Base-by-base conservation (phyloP, 2,888 invertebrate species). In the Aphrophora alni region DNA sequence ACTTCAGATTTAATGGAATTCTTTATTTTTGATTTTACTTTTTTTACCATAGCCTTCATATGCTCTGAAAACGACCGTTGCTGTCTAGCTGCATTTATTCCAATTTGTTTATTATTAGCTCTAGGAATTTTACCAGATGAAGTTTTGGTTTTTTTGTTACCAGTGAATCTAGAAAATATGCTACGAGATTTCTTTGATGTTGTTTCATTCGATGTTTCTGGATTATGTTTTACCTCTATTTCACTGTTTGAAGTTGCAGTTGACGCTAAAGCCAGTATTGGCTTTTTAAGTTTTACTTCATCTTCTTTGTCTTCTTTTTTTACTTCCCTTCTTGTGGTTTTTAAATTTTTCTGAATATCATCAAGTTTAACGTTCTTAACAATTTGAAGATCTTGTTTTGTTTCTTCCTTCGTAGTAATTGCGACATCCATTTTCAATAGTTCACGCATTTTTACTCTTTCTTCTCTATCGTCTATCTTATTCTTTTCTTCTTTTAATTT, bases 101-200 rank as follows among this genome's bases (percentile, higher is more conserved):
- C 82, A 51, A 77, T 72, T 88, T 88, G 38, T 85, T 72, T 83
- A 88, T 59, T 59, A 59, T 89, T 82, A 88, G 74, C 71, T 17
- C 75, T 74, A 24, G 75, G 71, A 38, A 75, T 76, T 75, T 81
- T 78, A 21, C 28, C 73, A 2, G 71, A 26, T 71, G 75, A 28
- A 26, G 44, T 71, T 25, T 73, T 28, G 7, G 73, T 26, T 68
- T 79, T 79, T 79, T 38, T 78, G 10, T 44, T 73, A 38, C 78
- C 81, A 51, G 78, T 81, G 21, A 81, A 44, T 72, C 78, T 78
- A 33, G 78, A 78, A 75, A 81, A 81, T 38, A 81, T 24, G 71
- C 81, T 81, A 10, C 81, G 75, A n/a, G 74, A 74, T n/a, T 79
- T 79, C 27, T 73, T 79, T 10, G 44, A 14, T 5, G 59, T 59